A percentile compares a stretch with the other conserved stretches of the same genome.
Evolutionary conservation across 2,797 vertebrate species (phyloP).

Genomic region (Enteromius thamalakanensis): DNA sequence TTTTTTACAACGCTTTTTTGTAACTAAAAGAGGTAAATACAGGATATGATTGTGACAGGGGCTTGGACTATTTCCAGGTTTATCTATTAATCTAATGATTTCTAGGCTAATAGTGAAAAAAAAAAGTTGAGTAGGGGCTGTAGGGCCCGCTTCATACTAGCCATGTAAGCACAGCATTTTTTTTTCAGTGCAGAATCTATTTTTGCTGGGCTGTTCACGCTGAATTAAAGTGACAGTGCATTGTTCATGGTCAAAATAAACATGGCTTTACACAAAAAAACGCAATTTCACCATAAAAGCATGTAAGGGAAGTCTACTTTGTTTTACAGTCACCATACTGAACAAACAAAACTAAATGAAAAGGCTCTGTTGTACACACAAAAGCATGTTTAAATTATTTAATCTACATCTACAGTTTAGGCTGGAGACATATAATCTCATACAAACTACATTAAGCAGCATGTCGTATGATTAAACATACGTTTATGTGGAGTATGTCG

Average conservation of each 20-base stretch:
- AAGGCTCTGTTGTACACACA: neutral
- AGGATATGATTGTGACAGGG: neutral
- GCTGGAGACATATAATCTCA: neutral
- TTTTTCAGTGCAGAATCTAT: neutral
- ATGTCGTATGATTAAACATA: neutral
- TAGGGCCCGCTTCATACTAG: neutral
- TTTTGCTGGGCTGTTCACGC: neutral
- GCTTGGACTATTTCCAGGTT: constrained; percentile 3
- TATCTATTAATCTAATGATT: neutral
- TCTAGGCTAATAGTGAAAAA: neutral
- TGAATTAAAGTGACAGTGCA: constrained; percentile 4
- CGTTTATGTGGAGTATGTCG: neutral
- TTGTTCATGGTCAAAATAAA: constrained; percentile 14
- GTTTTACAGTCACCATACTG: constrained; percentile 2
- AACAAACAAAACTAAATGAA: neutral
- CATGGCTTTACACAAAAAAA: constrained; percentile 2
- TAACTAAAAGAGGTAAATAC: neutral
- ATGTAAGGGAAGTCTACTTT: neutral
- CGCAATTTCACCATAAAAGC: neutral
- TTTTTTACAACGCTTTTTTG: neutral
- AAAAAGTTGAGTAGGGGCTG: neutral
- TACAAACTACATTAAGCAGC: neutral
- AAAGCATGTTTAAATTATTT: constrained; percentile 10
- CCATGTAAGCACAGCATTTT: neutral
- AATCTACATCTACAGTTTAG: neutral